Evolutionary conservation across 53 echinoderm and acorn worm genomes (phyloP), one percentile per base, ranked within the genome.

Genomic region (Zoroaster sp.): DNA sequence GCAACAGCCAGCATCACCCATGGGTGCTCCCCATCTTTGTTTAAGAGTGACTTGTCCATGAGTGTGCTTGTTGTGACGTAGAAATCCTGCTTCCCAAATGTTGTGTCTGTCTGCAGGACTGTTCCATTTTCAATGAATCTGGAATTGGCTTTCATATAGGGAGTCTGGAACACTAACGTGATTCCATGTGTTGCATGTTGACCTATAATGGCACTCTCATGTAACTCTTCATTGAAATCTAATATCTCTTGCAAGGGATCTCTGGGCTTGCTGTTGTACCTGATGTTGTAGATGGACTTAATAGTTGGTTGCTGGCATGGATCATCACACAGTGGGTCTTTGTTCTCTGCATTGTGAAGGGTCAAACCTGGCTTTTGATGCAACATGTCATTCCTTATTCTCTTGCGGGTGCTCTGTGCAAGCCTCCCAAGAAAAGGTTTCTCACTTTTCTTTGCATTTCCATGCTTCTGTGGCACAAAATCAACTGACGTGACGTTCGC

Each of bases 231-330:
- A 37, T 87, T 87, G 44, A 55, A 87, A 38, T 87, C 75, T 4
- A 75, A 66, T 37, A 87, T 51, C 36, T 87, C 87, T 38, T 87
- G 87, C 68, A 87, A 67, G 13, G 87, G 87, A 87, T 87, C 87
- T 28, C 65, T 74, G 11, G 75, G 2, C 40, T 53, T 87, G 21
- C 40, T 52, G 37, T 37, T 35, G 75, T 87, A 87, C 17, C 87
- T 74, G 40, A 74, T 74, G 75, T 87, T 87, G 74, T 87, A 87
- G 25, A 87, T 53, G n/a, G 87, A 74, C 43, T 88, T 75, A 12
- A 75, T 7, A 25, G 88, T 75, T 55, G 76, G 88, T 39, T 75
- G 54, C 38, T 74, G 40, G 75, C 88, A 88, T 41, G 88, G 88
- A 40, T 88, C 88, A 40, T 25, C 43, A 63, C 74, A 75, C 42